Conservation (phyloP, 2,888 invertebrate species). For the Ennomos fuscantarius region DNA sequence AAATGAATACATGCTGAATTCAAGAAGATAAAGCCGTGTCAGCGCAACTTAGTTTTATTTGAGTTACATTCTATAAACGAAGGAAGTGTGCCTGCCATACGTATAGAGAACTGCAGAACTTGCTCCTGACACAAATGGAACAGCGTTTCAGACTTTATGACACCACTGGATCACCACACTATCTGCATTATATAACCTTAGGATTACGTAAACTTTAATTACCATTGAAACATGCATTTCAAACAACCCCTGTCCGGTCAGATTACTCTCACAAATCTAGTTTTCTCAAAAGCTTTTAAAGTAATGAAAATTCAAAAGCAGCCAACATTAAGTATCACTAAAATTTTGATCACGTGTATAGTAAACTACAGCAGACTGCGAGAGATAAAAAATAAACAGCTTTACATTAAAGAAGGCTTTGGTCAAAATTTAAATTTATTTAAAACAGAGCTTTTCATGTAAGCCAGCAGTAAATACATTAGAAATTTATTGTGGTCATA, state of each 20-base stretch:
- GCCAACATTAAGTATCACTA: slow-evolving; percentile 19
- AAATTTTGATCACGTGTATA: slow-evolving; percentile 29
- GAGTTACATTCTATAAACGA: slow-evolving; percentile 55
- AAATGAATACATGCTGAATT: slow-evolving; percentile 50
- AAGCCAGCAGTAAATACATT: slow-evolving; percentile 35
- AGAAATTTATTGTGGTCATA: slow-evolving; percentile 45
- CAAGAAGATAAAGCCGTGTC: slow-evolving; percentile 51
- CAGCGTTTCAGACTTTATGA: slow-evolving; percentile 1
- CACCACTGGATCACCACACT: not conserved
- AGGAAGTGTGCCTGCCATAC: slow-evolving; percentile 45
- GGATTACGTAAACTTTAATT: too few species aligned
- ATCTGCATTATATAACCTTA: too few species aligned
- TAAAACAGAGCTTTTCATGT: slow-evolving; percentile 36
- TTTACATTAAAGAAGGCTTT: slow-evolving; percentile 19
- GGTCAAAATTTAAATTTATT: slow-evolving; percentile 14
- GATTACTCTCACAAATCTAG: slow-evolving; percentile 17
- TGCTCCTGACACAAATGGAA: slow-evolving; percentile 6
- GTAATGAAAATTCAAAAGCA: slow-evolving; percentile 23
- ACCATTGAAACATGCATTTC: not conserved
- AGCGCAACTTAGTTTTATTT: slow-evolving; percentile 59
- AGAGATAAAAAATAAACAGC: slow-evolving; percentile 21
- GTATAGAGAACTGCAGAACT: slow-evolving; percentile 15
- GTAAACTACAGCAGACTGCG: slow-evolving; percentile 21
- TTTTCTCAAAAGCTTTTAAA: slow-evolving; percentile 30
- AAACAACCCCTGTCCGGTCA: slow-evolving; percentile 8